Percentiles rank a stretch among this genome's conserved stretches.
Evolutionary conservation across 2,888 invertebrate species (phyloP).

Genomic region (Microplitis manilae): DNA sequence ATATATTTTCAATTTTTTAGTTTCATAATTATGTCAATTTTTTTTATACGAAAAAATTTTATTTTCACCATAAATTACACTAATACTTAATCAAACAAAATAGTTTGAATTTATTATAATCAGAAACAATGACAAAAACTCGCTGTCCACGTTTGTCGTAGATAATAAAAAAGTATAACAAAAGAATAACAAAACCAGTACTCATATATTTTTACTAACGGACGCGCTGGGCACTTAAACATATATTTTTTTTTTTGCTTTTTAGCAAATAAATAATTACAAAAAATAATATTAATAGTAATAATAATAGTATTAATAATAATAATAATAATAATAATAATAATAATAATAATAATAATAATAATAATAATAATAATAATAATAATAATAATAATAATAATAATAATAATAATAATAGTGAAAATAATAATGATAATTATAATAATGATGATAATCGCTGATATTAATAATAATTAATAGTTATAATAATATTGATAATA

Average conservation of each 20-base stretch:
- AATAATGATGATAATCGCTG: conserved; percentile 42
- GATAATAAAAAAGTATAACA: conserved; percentile 66
- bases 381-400: conserved; percentile 50
- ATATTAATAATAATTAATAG: conserved; percentile 46
- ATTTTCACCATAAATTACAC: not conserved
- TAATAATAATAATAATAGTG: conserved; percentile 45
- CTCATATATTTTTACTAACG: conserved; percentile 57
- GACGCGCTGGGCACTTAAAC: conserved; percentile 55
- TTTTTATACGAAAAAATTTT: conserved; percentile 1
- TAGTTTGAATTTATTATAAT: conserved; percentile 21
- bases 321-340: conserved; percentile 49
- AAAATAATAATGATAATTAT: conserved; percentile 44
- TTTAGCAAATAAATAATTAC: conserved; percentile 55
- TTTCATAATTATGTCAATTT: not conserved
- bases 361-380: conserved; percentile 43
- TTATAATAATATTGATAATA: not conserved
- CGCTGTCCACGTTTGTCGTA: conserved; percentile 55
- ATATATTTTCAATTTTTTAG: not conserved
- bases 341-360: conserved; percentile 48
- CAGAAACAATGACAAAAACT: conserved; percentile 53
- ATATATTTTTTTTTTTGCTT: conserved; percentile 60
- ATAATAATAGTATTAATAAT: conserved; percentile 46
- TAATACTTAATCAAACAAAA: conserved; percentile 21
- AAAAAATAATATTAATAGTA: conserved; percentile 35
- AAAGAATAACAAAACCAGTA: conserved; percentile 70